Conservation (phyloP, 2,888 invertebrate species). For the Brachypalpus laphriformis region DNA sequence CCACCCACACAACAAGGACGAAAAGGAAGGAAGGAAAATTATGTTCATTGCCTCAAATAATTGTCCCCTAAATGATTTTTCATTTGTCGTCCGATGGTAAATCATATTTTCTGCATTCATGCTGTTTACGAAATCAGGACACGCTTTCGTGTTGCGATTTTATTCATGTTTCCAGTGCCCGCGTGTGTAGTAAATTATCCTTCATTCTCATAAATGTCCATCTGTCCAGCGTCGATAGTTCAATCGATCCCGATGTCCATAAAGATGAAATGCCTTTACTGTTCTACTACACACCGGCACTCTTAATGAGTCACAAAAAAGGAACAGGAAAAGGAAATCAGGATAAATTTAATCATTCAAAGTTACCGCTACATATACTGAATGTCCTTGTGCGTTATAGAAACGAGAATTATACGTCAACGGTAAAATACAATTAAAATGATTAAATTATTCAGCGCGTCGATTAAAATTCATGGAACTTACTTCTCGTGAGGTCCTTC, state of each 20-base stretch:
- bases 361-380: conserved; percentile 20
- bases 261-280: conserved; percentile 38
- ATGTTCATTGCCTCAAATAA: conserved; percentile 52
- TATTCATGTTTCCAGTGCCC: neutral
- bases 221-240: conserved; percentile 25
- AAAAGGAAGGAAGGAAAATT: conserved; percentile 37
- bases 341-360: conserved; percentile 57
- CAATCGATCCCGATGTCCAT: conserved; percentile 47
- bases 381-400: conserved; percentile 44
- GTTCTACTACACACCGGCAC: conserved; percentile 28
- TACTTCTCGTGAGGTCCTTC: conserved; percentile 17
- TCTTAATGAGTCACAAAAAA: conserved; percentile 60
- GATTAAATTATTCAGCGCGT: conserved; percentile 65
- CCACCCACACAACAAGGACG: conserved; percentile 29
- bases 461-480: conserved; percentile 65
- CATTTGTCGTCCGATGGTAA: conserved; percentile 41
- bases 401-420: conserved; percentile 44
- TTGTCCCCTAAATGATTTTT: conserved; percentile 64
- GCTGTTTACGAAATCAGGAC: conserved; percentile 33
- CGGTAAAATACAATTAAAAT: conserved; percentile 66
- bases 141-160: neutral
- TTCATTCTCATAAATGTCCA: conserved; percentile 49
- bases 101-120: conserved; percentile 20
- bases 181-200: conserved; percentile 11
- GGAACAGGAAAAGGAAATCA: neutral